A percentile compares a stretch with the other conserved stretches of the same genome.
phyloP scores from a whole-genome alignment of 2,797 vertebrate species.

The Schizopygopsis malacanthus region DNA sequence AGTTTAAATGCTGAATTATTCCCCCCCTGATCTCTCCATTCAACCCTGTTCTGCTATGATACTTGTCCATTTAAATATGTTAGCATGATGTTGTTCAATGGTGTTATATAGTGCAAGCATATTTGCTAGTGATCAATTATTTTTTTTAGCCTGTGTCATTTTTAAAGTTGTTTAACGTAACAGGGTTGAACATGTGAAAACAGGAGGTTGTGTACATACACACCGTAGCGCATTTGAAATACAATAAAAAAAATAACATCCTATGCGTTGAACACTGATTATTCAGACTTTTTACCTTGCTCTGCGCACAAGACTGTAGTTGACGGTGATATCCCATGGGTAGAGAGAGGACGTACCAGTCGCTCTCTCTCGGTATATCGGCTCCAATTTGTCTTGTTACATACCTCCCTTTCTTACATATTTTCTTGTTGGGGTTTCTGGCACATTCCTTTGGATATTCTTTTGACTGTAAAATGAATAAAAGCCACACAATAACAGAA shows the following conservation, averaged over 20 bases:
- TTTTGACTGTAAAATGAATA: conserved; percentile 99
- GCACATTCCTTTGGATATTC: conserved; percentile 99
- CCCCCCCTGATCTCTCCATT: not conserved
- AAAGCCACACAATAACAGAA: conserved; percentile 99
- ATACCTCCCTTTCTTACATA: conserved; percentile 99
- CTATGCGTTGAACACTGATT: conserved; percentile 41
- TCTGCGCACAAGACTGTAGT: conserved; percentile 73
- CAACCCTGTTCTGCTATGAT: not conserved
- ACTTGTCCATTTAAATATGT: not conserved
- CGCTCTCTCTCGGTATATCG: conserved; percentile 76
- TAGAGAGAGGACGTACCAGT: conserved; percentile 74
- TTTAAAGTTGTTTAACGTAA: not conserved
- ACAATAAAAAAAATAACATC: not conserved
- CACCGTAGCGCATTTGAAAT: conserved; percentile 10
- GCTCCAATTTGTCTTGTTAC: conserved; percentile 85
- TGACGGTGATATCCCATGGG: conserved; percentile 73
- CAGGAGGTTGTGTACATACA: not conserved
- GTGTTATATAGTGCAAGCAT: not conserved
- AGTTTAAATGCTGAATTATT: not conserved
- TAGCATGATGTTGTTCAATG: not conserved
- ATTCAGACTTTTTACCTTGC: conserved; percentile 69
- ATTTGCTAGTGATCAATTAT: not conserved
- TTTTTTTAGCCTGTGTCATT: not conserved
- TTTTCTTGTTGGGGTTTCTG: conserved; percentile 99
- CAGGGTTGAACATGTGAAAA: not conserved